phyloP scores from a whole-genome alignment of 2,113 vertebrate genomes.

The Poeciliopsis prolifica region DNA sequence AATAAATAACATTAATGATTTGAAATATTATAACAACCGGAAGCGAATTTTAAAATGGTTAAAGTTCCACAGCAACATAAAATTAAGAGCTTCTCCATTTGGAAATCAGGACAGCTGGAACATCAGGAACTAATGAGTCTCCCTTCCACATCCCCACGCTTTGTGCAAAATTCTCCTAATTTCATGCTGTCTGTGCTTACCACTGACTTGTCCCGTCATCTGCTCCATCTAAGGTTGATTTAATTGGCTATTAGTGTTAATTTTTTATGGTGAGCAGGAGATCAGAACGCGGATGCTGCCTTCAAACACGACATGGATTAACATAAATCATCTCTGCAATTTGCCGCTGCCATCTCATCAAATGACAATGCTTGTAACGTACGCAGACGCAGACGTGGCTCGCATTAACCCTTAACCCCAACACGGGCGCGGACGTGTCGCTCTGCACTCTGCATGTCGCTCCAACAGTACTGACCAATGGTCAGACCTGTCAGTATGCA shows the following conservation, averaged over 20 bases:
- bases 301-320: conserved; percentile 72
- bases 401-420: conserved; percentile 46
- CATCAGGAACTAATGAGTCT: conserved; percentile 50
- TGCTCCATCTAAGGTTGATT: conserved; percentile 53
- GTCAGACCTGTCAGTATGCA: neutral
- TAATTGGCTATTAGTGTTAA: conserved; percentile 71
- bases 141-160: conserved; percentile 19
- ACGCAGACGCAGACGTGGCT: conserved; percentile 33
- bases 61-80: conserved; percentile 9
- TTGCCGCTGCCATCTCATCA: conserved; percentile 56
- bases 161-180: conserved; percentile 53
- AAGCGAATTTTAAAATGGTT: conserved; percentile 11
- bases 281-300: conserved; percentile 63
- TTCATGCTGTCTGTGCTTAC: conserved; percentile 51
- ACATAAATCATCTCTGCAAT: conserved; percentile 64
- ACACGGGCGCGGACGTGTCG: conserved; percentile 24
- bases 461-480: conserved; percentile 54
- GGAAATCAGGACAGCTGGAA: conserved; percentile 41
- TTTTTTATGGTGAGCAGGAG: conserved; percentile 54
- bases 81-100: conserved; percentile 30
- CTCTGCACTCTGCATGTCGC: conserved; percentile 14
- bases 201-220: conserved; percentile 34
- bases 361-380: conserved; percentile 47
- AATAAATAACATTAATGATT: too few species aligned
- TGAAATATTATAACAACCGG: neutral